These are phyloP conservation scores for Anoncus sp. DNA, from an alignment of 2,888 invertebrate species.

Conservation along the genomic window DNA sequence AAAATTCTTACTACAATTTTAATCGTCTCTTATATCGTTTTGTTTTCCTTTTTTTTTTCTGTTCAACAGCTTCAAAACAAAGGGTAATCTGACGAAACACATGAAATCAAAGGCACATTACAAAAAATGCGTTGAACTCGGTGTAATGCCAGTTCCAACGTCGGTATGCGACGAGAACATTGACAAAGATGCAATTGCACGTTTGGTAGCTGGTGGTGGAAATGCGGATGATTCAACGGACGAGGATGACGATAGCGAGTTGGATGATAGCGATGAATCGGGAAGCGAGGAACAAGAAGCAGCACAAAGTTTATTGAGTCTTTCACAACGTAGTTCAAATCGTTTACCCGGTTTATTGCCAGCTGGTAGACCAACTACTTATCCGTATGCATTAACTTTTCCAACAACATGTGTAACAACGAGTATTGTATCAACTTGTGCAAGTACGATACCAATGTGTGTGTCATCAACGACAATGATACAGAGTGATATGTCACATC, in stretches of 20 bases:
- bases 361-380: constrained; percentile 87
- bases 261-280: constrained; percentile 80
- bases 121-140: constrained; percentile 94
- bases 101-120: constrained; percentile 99
- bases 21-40: not conserved
- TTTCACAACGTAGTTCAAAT: constrained; percentile 85
- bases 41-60: not conserved
- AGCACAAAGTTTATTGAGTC: constrained; percentile 91
- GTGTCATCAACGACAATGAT: constrained; percentile 70
- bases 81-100: constrained; percentile 98
- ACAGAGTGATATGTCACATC: constrained; percentile 76
- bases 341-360: constrained; percentile 85
- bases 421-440: constrained; percentile 43
- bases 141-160: constrained; percentile 90
- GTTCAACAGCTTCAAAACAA: constrained; percentile 96
- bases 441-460: constrained; percentile 57
- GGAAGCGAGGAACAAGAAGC: constrained; percentile 90
- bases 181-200: constrained; percentile 84
- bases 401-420: constrained; percentile 69
- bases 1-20: no score
- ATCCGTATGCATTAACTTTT: constrained; percentile 85
- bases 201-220: constrained; percentile 85
- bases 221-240: constrained; percentile 84
- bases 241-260: constrained; percentile 80
- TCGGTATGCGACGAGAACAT: constrained; percentile 87